A percentile compares a stretch with the other conserved stretches of the same genome.
phyloP scores from a whole-genome alignment of 35 echinoderm and acorn worm species.

The Hemicentrotus pulcherrimus region DNA sequence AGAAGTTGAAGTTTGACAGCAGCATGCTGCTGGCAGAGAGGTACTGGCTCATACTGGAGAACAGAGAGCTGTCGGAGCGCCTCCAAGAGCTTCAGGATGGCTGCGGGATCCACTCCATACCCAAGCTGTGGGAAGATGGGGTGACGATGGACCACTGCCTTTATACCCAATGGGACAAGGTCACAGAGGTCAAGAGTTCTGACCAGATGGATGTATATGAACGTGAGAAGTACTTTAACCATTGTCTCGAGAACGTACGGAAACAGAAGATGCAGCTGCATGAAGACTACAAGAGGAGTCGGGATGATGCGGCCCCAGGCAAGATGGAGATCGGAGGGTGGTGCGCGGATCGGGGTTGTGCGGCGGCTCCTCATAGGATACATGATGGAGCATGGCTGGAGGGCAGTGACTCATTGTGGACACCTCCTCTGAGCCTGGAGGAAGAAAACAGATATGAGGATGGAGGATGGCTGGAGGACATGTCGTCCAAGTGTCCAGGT shows the following conservation, averaged over 20 bases:
- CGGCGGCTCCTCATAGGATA: background rate
- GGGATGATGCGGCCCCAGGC: background rate
- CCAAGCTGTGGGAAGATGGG: background rate
- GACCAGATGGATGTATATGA: too few relatives aligned
- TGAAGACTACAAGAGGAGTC: background rate
- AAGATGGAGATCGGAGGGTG: background rate
- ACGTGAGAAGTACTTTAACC: background rate
- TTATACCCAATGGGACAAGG: background rate
- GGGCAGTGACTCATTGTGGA: background rate
- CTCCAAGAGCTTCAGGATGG: background rate
- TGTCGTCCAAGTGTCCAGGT: background rate
- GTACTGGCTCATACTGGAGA: background rate
- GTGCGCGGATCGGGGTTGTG: background rate
- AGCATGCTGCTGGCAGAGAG: background rate
- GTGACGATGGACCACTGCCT: background rate
- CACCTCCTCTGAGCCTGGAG: background rate
- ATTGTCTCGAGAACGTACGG: background rate
- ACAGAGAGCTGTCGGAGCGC: background rate
- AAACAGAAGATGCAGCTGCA: background rate
- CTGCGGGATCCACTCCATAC: background rate
- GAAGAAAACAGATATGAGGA: background rate
- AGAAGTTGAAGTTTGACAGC: background rate
- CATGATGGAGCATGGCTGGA: background rate
- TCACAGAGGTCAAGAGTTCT: background rate
- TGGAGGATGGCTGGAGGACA: background rate